Conservation (phyloP, 2,888 invertebrate genomes). For the Thymelicus sylvestris region DNA sequence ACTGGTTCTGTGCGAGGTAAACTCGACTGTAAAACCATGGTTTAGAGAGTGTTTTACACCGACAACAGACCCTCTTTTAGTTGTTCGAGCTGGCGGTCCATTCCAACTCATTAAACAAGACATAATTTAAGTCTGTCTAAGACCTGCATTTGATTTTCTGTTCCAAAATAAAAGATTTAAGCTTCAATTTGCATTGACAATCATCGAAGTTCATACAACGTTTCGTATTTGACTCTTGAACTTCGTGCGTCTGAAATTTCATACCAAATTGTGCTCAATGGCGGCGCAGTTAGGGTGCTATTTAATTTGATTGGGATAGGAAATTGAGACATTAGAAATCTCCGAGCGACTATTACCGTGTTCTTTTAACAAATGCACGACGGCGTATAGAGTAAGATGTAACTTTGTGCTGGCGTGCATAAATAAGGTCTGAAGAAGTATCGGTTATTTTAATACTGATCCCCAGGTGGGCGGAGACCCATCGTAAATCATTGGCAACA, state of each 20-base stretch:
- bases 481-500: slow-evolving; percentile 79
- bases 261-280: slow-evolving; percentile 51
- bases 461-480: slow-evolving; percentile 80
- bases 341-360: slow-evolving; percentile 80
- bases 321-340: slow-evolving; percentile 85
- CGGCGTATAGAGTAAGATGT: slow-evolving; percentile 79
- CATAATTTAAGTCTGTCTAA: slow-evolving; percentile 76
- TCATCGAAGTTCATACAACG: slow-evolving; percentile 47
- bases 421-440: slow-evolving; percentile 75
- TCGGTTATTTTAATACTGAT: slow-evolving; percentile 77
- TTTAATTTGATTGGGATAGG: slow-evolving; percentile 49
- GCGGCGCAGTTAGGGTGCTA: slow-evolving; percentile 48
- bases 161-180: slow-evolving; percentile 49
- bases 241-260: slow-evolving; percentile 61
- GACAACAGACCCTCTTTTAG: slow-evolving; percentile 40
- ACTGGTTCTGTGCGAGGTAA: slow-evolving; percentile 46
- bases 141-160: slow-evolving; percentile 54
- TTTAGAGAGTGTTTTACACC: slow-evolving; percentile 44
- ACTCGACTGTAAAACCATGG: slow-evolving; percentile 37
- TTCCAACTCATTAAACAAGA: slow-evolving; percentile 83
- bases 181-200: slow-evolving; percentile 49
- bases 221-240: slow-evolving; percentile 51
- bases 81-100: slow-evolving; percentile 48
- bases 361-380: slow-evolving; percentile 83
- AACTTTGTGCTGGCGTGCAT: slow-evolving; percentile 75